These are phyloP conservation scores for Perodicticus potto DNA, from an alignment of 2,797 vertebrate species.

Conservation along the genomic window DNA sequence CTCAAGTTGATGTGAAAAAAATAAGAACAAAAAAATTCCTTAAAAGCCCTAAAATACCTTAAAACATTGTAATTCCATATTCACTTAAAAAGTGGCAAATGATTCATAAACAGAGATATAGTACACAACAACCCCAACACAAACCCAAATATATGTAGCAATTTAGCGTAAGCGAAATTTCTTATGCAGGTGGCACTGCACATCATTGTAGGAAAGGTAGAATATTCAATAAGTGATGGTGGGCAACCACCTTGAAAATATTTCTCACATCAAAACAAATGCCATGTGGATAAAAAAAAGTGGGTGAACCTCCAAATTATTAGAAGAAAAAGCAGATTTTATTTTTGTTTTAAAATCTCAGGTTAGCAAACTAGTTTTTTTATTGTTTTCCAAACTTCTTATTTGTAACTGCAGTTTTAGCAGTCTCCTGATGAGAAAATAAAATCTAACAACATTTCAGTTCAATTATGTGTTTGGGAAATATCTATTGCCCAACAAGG, in stretches of 20 bases:
- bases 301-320: not conserved
- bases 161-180: not conserved
- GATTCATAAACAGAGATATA: not conserved
- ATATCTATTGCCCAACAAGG: not conserved
- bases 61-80: not conserved
- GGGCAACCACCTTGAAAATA: not conserved
- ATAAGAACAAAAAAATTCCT: not conserved
- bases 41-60: conserved; percentile 33
- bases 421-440: conserved; percentile 48
- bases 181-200: not conserved
- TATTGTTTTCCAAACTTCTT: conserved; percentile 59
- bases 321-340: conserved; percentile 18
- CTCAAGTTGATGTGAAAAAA: conserved; percentile 38
- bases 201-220: not conserved
- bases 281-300: not conserved
- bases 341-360: conserved; percentile 18
- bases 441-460: conserved; percentile 27
- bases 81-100: conserved; percentile 4
- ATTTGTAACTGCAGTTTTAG: conserved; percentile 55
- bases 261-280: conserved; percentile 17
- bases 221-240: not conserved
- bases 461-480: conserved; percentile 32
- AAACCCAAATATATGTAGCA: not conserved
- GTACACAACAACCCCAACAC: not conserved
- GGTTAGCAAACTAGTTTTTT: conserved; percentile 9